Percentiles rank a stretch among this genome's conserved stretches.
Evolutionary conservation across 2,888 invertebrate species (phyloP).

Genomic region (Coenonympha glycerion): DNA sequence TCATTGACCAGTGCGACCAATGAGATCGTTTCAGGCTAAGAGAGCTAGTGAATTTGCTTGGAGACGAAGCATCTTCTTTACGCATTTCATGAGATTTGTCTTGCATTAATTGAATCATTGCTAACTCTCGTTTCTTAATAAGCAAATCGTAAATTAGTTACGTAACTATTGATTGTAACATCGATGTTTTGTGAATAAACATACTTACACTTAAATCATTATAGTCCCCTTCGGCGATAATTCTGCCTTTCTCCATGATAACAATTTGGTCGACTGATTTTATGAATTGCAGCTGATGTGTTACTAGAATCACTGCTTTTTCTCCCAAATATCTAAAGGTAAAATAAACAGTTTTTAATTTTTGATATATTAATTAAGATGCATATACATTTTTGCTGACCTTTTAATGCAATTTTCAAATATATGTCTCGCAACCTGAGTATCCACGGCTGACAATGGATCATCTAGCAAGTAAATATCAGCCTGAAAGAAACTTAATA

Average conservation of each 20-base stretch:
- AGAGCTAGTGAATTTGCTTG: slow-evolving; percentile 36
- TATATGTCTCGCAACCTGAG: slow-evolving; percentile 81
- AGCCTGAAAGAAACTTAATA: slow-evolving; percentile 62
- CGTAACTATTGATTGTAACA: background rate
- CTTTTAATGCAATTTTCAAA: slow-evolving; percentile 81
- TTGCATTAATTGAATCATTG: slow-evolving; percentile 58
- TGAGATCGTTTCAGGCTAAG: slow-evolving; percentile 47
- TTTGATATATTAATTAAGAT: background rate
- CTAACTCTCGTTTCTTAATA: slow-evolving; percentile 48
- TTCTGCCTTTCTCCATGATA: slow-evolving; percentile 59
- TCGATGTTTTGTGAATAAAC: background rate
- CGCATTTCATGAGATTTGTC: slow-evolving; percentile 52
- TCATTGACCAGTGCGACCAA: slow-evolving; percentile 47
- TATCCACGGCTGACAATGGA: slow-evolving; percentile 84
- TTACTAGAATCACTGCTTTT: slow-evolving; percentile 85
- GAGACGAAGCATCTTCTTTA: slow-evolving; percentile 41
- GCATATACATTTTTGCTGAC: slow-evolving; percentile 30
- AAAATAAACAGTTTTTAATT: too few relatives aligned
- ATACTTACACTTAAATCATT: slow-evolving; percentile 53
- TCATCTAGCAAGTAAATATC: slow-evolving; percentile 85
- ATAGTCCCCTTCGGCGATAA: slow-evolving; percentile 55
- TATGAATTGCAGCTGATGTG: slow-evolving; percentile 89
- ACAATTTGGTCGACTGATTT: slow-evolving; percentile 78
- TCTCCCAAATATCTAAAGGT: slow-evolving; percentile 70
- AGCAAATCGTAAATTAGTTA: background rate